These are phyloP conservation scores for Corticium candelabrum DNA, from an alignment of 37 sponge, comb jelly and placozoan genomes.

Conservation along the genomic window DNA sequence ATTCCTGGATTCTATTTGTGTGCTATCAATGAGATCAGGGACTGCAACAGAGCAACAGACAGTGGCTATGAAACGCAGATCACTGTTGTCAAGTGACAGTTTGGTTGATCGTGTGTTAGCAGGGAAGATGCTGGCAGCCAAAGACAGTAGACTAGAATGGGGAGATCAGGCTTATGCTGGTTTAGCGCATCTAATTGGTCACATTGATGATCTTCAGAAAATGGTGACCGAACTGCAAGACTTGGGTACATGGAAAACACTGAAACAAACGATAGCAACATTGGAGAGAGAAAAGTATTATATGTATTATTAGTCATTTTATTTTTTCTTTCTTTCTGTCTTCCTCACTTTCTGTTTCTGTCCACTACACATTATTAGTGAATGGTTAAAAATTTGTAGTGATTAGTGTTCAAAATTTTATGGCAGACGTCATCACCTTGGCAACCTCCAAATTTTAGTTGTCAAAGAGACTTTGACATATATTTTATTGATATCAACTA, in stretches of 20 bases:
- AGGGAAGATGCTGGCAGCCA: not conserved
- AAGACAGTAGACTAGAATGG: not conserved
- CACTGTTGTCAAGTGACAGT: not conserved
- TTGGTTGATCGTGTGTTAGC: not conserved
- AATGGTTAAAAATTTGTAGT: too few relatives aligned
- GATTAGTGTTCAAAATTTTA: too few relatives aligned
- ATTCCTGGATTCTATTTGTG: not conserved
- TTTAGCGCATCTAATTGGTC: not conserved
- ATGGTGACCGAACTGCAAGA: not conserved
- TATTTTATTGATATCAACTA: too few relatives aligned
- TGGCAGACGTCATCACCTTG: too few relatives aligned
- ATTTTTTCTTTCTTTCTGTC: too few relatives aligned
- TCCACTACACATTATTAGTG: too few relatives aligned
- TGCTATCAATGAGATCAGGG: not conserved
- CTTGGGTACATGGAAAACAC: not conserved
- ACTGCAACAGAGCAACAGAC: not conserved
- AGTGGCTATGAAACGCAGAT: not conserved
- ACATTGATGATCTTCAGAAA: not conserved
- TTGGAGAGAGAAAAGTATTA: not conserved
- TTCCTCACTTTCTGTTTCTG: too few relatives aligned
- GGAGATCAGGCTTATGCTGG: not conserved
- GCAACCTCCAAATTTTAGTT: too few relatives aligned
- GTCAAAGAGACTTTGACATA: too few relatives aligned
- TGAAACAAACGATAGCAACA: not conserved
- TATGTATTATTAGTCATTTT: too few relatives aligned